These are phyloP conservation scores for Sparus aurata DNA, from an alignment of 2,797 vertebrate species.

Conservation along the genomic window DNA sequence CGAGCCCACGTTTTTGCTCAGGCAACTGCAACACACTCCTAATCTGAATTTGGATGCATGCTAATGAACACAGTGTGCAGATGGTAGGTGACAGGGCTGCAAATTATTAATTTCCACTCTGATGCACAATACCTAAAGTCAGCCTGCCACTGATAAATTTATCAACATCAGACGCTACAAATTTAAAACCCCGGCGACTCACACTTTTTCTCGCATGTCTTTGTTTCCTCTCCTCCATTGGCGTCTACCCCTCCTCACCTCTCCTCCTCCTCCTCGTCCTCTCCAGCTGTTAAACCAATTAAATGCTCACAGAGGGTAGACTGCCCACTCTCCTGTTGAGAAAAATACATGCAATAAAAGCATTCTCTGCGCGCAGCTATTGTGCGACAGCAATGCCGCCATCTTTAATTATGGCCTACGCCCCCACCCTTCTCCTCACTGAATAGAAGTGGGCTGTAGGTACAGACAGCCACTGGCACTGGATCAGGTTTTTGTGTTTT, in stretches of 20 bases:
- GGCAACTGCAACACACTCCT: slow-evolving; percentile 28
- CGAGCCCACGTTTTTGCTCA: slow-evolving; percentile 52
- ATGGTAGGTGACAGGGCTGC: slow-evolving; percentile 50
- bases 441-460: slow-evolving; percentile 83
- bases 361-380: slow-evolving; percentile 78
- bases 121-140: slow-evolving; percentile 51
- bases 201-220: slow-evolving; percentile 65
- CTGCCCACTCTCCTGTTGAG: slow-evolving; percentile 84
- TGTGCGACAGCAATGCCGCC: slow-evolving; percentile 78
- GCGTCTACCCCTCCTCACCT: not conserved
- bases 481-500: slow-evolving; percentile 70
- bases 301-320: slow-evolving; percentile 82
- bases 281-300: slow-evolving; percentile 85
- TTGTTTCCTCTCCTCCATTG: slow-evolving; percentile 67
- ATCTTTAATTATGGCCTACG: slow-evolving; percentile 87
- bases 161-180: slow-evolving; percentile 63
- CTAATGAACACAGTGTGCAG: slow-evolving; percentile 38
- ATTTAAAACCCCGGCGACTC: slow-evolving; percentile 62
- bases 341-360: slow-evolving; percentile 83
- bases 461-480: slow-evolving; percentile 73
- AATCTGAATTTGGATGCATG: slow-evolving; percentile 44
- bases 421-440: slow-evolving; percentile 77
- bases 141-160: slow-evolving; percentile 56
- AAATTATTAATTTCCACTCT: slow-evolving; percentile 61
- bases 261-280: slow-evolving; percentile 54